Evolutionary conservation across 1,140 invertebrate species (phyloP), one percentile per base, ranked within the genome.

Genomic region (Chironomus striatipennis): DNA sequence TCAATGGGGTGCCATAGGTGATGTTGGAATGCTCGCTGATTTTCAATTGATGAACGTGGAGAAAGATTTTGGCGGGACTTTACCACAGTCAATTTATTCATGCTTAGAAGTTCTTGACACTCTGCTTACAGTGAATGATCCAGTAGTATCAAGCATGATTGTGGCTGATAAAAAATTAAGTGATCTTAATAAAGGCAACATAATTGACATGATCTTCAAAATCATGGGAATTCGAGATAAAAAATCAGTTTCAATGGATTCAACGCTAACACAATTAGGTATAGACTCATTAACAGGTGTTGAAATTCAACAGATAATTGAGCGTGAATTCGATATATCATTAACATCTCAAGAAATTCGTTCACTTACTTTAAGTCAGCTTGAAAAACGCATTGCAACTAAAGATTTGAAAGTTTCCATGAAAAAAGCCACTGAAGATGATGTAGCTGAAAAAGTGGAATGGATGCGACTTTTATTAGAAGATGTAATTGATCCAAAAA

Each of bases 271-370:
- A 17, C 94, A 97, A 82, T 85, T 96, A 73, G 94, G 94, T 73
- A 90, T 96, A 85, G 94, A 96, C 83, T 94, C 92, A n/a, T 87
- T 96, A 79, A 95, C 95, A 90, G 91, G 90, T 3, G 92, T 94
- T 0, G 94, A 96, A 84, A 91, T 95, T 75, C 93, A 95, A 78
- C 92, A 95, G 81, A 90, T 90, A 0, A 81, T 95, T 5, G 93
- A 95, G 80, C 83, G 92, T 79, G 91, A 93, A 79, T 93, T 90
- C 82, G 92, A 94, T 79, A 81, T 94, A 47, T 86, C 89, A 77
- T 82, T 95, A 7, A 88, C 91, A 0, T 90, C 91, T 74, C 89
- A 92, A 79, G 93, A 95, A 78, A 90, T 96, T 73, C 86, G 93
- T 74, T 85, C 83, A 0, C 78, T 87, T 0, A 87, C 86, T 17